A percentile compares a stretch with the other conserved stretches of the same genome.
These are phyloP conservation scores for Montipora efflorescens DNA, from an alignment of 64 coral and sea anemone genomes.

Conservation along the genomic window DNA sequence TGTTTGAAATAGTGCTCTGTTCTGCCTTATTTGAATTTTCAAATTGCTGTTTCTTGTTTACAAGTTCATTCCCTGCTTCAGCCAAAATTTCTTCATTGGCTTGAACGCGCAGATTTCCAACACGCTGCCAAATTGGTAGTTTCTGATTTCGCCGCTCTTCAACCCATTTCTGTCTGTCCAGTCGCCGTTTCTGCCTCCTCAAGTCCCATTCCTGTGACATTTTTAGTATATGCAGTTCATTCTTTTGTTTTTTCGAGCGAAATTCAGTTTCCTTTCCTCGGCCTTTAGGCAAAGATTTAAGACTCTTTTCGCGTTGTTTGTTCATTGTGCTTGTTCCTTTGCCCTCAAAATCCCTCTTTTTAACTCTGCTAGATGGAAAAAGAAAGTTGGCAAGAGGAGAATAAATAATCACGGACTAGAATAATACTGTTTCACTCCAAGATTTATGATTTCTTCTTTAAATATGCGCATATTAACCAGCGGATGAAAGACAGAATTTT, in stretches of 20 bases:
- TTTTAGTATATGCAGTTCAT: conserved; percentile 93
- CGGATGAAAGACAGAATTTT: conserved; percentile 17
- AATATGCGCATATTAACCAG: conserved; percentile 59
- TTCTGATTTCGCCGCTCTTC: conserved; percentile 87
- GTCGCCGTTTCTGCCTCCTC: conserved; percentile 79
- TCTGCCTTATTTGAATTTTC: conserved; percentile 48
- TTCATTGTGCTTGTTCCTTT: background rate
- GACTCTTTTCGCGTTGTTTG: background rate
- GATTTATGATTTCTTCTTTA: conserved; percentile 21
- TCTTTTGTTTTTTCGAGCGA: conserved; percentile 90
- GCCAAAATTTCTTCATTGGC: conserved; percentile 60
- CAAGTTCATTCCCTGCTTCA: conserved; percentile 22
- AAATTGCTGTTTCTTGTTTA: conserved; percentile 45
- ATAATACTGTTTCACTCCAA: conserved; percentile 53
- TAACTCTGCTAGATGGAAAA: background rate
- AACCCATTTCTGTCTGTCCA: conserved; percentile 92
- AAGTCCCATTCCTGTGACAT: conserved; percentile 95
- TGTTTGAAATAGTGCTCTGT: background rate
- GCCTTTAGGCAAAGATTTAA: background rate
- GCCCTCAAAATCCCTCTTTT: background rate
- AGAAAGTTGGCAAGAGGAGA: conserved; percentile 11
- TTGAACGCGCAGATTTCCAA: conserved; percentile 83
- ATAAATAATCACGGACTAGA: conserved; percentile 35
- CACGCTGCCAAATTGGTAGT: conserved; percentile 80
- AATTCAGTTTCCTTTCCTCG: conserved; percentile 36